Percentiles rank a stretch among this genome's conserved stretches.
Conservation (phyloP, 2,797 vertebrate genomes). For the Schizopygopsis pylzovi region DNA sequence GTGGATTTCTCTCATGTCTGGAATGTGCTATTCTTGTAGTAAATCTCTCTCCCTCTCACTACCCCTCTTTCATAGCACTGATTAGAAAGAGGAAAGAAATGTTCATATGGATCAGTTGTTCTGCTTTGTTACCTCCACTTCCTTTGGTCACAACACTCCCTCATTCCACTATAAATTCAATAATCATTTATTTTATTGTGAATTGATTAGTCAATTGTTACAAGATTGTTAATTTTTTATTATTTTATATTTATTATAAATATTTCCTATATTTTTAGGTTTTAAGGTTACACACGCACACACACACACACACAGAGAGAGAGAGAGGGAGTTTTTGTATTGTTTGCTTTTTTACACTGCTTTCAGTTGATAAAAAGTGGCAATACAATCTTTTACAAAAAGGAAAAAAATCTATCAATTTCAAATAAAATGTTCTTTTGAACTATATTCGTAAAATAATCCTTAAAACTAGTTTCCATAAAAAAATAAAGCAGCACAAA, state of each 20-base stretch:
- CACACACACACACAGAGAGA: too few relatives aligned
- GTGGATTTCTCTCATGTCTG: conserved; percentile 10
- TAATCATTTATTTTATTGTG: background rate
- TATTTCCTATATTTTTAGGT: background rate
- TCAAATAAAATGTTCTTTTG: too few relatives aligned
- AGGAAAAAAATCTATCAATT: too few relatives aligned
- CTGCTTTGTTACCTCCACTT: background rate
- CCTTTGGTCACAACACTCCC: background rate
- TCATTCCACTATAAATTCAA: background rate
- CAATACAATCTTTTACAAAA: background rate
- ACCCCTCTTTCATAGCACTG: background rate
- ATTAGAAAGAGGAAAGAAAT: conserved; percentile 7
- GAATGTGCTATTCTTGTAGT: conserved; percentile 18
- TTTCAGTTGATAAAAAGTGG: background rate
- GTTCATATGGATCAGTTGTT: background rate
- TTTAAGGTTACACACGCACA: background rate
- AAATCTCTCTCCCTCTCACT: conserved; percentile 5
- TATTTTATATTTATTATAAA: background rate
- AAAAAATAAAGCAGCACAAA: too few relatives aligned
- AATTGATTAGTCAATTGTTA: background rate
- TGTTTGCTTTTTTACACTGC: fast-evolving
- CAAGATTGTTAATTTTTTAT: background rate
- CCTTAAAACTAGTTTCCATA: too few relatives aligned
- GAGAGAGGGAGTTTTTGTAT: too few relatives aligned
- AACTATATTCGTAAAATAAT: too few relatives aligned